A percentile compares a stretch with the other conserved stretches of the same genome.
These are phyloP conservation scores for Tragelaphus scriptus DNA, from an alignment of 2,113 vertebrate species.

Conservation along the genomic window DNA sequence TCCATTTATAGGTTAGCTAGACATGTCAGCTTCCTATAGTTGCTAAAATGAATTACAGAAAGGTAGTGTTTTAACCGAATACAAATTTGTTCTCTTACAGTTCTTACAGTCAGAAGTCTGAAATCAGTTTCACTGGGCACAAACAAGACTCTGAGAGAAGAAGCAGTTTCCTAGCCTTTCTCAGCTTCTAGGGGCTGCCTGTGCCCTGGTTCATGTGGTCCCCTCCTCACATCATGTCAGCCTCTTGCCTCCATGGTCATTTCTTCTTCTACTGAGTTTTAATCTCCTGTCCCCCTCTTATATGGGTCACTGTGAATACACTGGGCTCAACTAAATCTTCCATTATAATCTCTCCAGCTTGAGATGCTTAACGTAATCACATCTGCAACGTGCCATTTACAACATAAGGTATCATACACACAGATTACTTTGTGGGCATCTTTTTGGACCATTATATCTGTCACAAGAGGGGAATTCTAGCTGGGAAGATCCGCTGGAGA, in stretches of 20 bases:
- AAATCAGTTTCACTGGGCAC: background rate
- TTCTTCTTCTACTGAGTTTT: background rate
- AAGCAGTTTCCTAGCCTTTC: background rate
- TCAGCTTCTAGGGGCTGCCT: background rate
- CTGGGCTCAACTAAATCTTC: background rate
- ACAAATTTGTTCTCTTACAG: background rate
- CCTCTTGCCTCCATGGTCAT: background rate
- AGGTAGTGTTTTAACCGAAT: background rate
- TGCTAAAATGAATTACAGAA: background rate
- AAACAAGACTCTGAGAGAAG: background rate
- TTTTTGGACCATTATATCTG: background rate
- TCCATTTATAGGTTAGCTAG: background rate
- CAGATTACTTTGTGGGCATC: background rate
- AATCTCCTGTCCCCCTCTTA: background rate
- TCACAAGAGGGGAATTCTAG: background rate
- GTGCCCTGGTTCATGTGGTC: rapidly evolving
- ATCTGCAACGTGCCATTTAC: background rate
- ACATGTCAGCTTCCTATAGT: background rate
- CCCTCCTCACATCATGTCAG: no score
- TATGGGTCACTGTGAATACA: background rate
- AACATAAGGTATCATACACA: background rate
- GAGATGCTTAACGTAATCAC: background rate
- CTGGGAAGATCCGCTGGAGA: background rate
- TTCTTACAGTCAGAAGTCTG: background rate
- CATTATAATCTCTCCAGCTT: background rate